phyloP scores from a whole-genome alignment of 2,113 vertebrate species.

The Scortum barcoo region DNA sequence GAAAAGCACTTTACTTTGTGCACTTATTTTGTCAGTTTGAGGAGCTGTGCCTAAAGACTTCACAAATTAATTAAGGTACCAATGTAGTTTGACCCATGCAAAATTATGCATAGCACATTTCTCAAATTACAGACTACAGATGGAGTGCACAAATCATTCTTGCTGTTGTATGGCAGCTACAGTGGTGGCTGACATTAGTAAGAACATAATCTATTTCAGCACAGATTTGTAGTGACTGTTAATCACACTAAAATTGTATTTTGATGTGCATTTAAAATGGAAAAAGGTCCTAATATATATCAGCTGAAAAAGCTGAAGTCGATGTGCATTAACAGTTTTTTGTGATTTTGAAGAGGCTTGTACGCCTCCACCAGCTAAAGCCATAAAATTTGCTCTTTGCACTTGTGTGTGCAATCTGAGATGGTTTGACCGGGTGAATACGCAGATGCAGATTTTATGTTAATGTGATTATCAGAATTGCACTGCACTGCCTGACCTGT shows the following conservation, averaged over 20 bases:
- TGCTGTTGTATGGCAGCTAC: neutral
- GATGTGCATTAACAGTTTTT: neutral
- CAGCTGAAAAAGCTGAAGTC: neutral
- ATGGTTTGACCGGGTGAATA: neutral
- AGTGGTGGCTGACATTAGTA: neutral
- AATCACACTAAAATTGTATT: constrained; percentile 2
- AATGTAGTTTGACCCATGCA: constrained; percentile 16
- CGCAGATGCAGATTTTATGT: neutral
- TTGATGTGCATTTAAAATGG: neutral
- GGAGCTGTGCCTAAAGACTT: constrained; percentile 11
- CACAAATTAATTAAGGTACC: constrained; percentile 20
- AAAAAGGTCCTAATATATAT: neutral
- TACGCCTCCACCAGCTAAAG: neutral
- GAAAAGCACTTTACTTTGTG: neutral
- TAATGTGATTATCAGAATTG: neutral
- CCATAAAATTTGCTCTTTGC: neutral
- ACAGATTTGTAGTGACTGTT: neutral
- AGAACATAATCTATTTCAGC: neutral
- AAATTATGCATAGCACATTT: constrained; percentile 24
- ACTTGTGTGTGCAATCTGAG: neutral
- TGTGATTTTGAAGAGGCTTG: neutral
- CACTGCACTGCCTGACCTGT: neutral
- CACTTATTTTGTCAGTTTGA: neutral
- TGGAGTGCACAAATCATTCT: constrained; percentile 31
- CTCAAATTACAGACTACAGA: constrained; percentile 25